Conservation (phyloP, 2,797 vertebrate species). For the Premnoplex brunnescens region DNA sequence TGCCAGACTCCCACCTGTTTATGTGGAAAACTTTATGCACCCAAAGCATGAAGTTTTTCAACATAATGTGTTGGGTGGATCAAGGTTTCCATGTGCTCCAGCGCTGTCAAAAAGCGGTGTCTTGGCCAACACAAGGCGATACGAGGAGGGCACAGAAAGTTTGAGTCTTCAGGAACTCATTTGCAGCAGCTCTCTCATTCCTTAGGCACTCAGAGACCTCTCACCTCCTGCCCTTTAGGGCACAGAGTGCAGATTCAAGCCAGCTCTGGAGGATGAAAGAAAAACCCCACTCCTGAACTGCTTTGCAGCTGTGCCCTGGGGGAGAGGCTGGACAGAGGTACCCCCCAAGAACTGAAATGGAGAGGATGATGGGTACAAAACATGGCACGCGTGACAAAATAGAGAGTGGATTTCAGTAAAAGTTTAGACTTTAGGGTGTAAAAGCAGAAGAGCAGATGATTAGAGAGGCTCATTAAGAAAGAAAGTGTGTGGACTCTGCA, state of each 20-base stretch:
- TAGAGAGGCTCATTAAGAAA: not conserved
- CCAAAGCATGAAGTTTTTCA: slow-evolving; percentile 51
- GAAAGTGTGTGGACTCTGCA: not conserved
- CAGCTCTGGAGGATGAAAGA: not conserved
- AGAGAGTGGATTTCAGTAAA: not conserved
- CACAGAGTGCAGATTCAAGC: not conserved
- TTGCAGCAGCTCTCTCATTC: not conserved
- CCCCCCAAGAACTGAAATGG: not conserved
- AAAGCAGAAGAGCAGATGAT: not conserved
- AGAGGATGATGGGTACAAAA: not conserved
- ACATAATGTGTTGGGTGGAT: slow-evolving; percentile 43
- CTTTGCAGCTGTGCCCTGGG: not conserved
- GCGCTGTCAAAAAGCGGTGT: not conserved
- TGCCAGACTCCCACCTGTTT: slow-evolving; percentile 67
- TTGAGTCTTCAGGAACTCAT: slow-evolving; percentile 1
- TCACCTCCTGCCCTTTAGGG: not conserved
- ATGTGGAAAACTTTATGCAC: slow-evolving; percentile 67
- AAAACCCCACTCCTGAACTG: not conserved
- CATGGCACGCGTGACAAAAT: rapidly evolving
- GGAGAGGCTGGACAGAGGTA: not conserved
- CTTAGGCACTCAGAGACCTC: not conserved
- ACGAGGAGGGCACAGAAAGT: not conserved
- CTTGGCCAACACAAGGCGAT: not conserved
- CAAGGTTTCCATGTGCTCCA: slow-evolving; percentile 58
- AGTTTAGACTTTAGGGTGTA: not conserved